Evolutionary conservation across 2,113 vertebrate genomes (phyloP).

Genomic region (Clarias macrocephalus): DNA sequence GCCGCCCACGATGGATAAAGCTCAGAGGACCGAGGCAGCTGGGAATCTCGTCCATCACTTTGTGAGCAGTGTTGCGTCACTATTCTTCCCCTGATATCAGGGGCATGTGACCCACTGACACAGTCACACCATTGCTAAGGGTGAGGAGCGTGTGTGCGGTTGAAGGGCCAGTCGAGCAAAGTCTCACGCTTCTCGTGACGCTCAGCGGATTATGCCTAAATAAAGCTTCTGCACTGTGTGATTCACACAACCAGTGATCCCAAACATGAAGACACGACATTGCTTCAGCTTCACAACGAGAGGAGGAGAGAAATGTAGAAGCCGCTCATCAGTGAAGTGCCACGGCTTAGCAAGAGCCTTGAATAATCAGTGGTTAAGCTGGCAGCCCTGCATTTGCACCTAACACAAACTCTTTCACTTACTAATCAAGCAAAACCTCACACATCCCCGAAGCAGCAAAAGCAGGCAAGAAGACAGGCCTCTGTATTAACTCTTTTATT

Average conservation of each 20-base stretch:
- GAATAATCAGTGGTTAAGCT: slow-evolving; percentile 79
- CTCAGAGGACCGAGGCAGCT: slow-evolving; percentile 17
- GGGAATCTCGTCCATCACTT: slow-evolving; percentile 34
- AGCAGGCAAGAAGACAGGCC: slow-evolving; percentile 60
- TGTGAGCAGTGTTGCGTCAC: slow-evolving; percentile 20
- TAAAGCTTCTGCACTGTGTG: slow-evolving; percentile 68
- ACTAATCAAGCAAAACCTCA: slow-evolving; percentile 72
- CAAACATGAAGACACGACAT: slow-evolving; percentile 61
- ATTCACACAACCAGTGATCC: slow-evolving; percentile 73
- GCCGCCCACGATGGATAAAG: slow-evolving; percentile 1
- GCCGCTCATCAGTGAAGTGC: slow-evolving; percentile 71
- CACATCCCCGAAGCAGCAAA: slow-evolving; percentile 64
- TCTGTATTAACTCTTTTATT: slow-evolving; percentile 61
- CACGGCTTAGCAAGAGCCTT: slow-evolving; percentile 77
- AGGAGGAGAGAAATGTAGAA: slow-evolving; percentile 48
- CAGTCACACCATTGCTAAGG: slow-evolving; percentile 15
- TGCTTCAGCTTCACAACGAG: slow-evolving; percentile 59
- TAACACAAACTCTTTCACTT: slow-evolving; percentile 66
- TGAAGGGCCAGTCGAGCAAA: slow-evolving; percentile 43
- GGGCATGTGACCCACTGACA: slow-evolving; percentile 46
- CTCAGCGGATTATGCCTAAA: slow-evolving; percentile 73
- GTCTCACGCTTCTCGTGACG: slow-evolving; percentile 54
- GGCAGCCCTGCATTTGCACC: slow-evolving; percentile 68
- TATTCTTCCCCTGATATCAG: neutral
- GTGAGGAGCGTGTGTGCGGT: slow-evolving; percentile 5